phyloP scores from a whole-genome alignment of 2,888 invertebrate species.

The Xestia rhomboidea region DNA sequence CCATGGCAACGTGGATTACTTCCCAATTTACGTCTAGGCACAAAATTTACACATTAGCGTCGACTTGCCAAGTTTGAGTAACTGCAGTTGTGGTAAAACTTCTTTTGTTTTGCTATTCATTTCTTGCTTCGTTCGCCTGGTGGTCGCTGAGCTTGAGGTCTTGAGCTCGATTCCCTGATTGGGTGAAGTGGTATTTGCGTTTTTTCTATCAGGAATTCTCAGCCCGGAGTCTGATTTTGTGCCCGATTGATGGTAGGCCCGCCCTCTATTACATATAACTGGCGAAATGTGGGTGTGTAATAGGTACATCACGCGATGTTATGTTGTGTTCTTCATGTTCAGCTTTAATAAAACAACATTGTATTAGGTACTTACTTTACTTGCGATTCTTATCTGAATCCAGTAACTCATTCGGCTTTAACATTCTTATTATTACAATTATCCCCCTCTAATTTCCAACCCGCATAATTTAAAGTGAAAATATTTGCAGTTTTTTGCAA shows the following conservation, averaged over 20 bases:
- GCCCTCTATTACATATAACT: neutral
- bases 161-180: neutral
- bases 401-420: slow-evolving; percentile 12
- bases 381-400: slow-evolving; percentile 6
- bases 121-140: neutral
- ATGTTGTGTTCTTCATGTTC: neutral
- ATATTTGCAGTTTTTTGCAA: slow-evolving; percentile 55
- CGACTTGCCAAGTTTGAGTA: slow-evolving; percentile 71
- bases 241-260: neutral
- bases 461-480: slow-evolving; percentile 51
- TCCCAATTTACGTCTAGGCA: slow-evolving; percentile 72
- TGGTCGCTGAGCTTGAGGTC: neutral
- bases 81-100: slow-evolving; percentile 40
- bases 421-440: slow-evolving; percentile 14
- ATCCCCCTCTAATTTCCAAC: slow-evolving; percentile 27
- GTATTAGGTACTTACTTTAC: slow-evolving; percentile 9
- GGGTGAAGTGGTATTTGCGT: neutral
- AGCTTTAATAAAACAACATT: neutral
- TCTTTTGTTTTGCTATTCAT: slow-evolving; percentile 32
- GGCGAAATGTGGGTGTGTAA: neutral
- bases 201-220: neutral
- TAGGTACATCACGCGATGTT: neutral
- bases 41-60: slow-evolving; percentile 76
- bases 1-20: slow-evolving; percentile 62
- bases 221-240: neutral